These are phyloP conservation scores for Argyrosomus regius DNA, from an alignment of 2,797 vertebrate genomes.

Conservation along the genomic window DNA sequence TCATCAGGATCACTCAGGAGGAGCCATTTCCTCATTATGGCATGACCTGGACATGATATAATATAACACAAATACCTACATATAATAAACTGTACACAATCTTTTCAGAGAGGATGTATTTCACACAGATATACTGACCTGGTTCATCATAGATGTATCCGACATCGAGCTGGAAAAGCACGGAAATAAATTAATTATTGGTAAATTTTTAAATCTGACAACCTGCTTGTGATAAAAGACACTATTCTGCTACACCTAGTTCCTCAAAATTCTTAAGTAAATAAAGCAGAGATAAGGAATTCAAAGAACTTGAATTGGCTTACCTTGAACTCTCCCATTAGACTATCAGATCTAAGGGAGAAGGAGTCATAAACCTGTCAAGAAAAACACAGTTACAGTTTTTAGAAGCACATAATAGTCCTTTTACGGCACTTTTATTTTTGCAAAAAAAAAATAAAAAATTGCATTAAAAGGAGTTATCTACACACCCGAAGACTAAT, in stretches of 20 bases:
- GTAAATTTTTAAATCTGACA: slow-evolving; percentile 1
- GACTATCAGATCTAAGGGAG: slow-evolving; percentile 84
- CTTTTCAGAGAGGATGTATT: background rate
- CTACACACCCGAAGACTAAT: slow-evolving; percentile 90
- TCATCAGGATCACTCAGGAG: slow-evolving; percentile 94
- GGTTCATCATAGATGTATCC: slow-evolving; percentile 95
- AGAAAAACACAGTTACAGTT: slow-evolving; percentile 18
- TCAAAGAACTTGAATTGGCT: slow-evolving; percentile 11
- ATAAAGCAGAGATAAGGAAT: background rate
- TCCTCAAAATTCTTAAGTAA: background rate
- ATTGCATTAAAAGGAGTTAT: background rate
- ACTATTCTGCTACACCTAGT: background rate
- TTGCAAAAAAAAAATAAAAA: background rate
- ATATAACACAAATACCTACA: slow-evolving; percentile 11
- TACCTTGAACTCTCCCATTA: slow-evolving; percentile 87
- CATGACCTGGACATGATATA: slow-evolving; percentile 72
- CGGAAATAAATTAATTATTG: slow-evolving; percentile 5
- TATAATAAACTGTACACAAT: no score
- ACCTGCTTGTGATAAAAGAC: background rate
- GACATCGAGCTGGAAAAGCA: slow-evolving; percentile 89
- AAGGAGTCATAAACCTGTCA: slow-evolving; percentile 83
- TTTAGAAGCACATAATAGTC: background rate
- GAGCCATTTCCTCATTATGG: slow-evolving; percentile 94
- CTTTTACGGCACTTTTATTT: background rate
- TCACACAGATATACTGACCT: slow-evolving; percentile 79